Conservation (phyloP, 2,113 vertebrate species). For the Anthoscopus minutus region DNA sequence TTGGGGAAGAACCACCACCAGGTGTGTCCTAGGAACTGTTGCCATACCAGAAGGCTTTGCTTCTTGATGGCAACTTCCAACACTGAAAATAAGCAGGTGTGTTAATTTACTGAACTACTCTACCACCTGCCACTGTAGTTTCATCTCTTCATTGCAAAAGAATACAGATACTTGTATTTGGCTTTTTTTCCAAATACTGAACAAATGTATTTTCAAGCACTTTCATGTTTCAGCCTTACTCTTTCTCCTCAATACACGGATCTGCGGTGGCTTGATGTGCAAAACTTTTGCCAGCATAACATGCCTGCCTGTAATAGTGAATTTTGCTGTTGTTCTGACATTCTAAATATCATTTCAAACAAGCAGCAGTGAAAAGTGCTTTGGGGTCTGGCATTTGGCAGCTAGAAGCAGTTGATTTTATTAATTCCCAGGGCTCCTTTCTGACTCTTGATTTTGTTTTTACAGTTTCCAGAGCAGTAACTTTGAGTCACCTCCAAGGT, state of each 20-base stretch:
- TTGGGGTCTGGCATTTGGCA: background rate
- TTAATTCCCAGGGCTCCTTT: background rate
- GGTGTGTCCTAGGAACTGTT: background rate
- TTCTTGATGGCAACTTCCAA: background rate
- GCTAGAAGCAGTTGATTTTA: background rate
- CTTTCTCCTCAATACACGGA: background rate
- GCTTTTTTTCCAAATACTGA: background rate
- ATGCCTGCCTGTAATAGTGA: fast-evolving
- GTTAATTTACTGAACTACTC: background rate
- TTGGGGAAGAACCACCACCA: background rate
- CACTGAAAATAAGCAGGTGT: background rate
- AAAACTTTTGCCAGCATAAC: background rate
- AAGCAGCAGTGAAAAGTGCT: background rate
- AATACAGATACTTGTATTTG: background rate
- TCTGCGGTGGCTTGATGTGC: background rate
- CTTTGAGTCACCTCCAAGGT: background rate
- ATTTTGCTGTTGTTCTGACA: background rate
- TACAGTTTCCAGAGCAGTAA: background rate
- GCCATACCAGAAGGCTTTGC: background rate
- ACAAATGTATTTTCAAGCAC: background rate
- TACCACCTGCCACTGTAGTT: background rate
- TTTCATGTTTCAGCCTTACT: background rate
- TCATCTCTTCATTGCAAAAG: background rate
- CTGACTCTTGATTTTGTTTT: background rate
- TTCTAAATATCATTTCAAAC: background rate